A percentile compares a stretch with the other conserved stretches of the same genome.
phyloP scores from a whole-genome alignment of 2,113 vertebrate species.

The Gallinago undulata region DNA sequence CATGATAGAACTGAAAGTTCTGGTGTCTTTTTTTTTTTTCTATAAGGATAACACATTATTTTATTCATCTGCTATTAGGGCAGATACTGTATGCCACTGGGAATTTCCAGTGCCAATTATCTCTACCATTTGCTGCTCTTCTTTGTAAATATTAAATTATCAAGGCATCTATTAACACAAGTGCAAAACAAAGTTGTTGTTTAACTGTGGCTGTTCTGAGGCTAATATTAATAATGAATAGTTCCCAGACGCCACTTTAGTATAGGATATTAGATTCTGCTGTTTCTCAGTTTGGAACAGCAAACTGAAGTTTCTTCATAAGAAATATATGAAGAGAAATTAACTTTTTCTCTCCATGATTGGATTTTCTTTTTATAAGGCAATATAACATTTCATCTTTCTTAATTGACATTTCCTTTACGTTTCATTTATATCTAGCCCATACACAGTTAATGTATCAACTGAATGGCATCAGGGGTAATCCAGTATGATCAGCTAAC shows the following conservation, averaged over 20 bases:
- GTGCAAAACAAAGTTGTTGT: neutral
- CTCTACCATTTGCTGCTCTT: neutral
- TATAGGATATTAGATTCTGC: neutral
- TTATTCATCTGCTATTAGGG: neutral
- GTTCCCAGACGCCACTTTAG: neutral
- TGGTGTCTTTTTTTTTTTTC: neutral
- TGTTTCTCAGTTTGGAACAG: neutral
- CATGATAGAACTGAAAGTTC: neutral
- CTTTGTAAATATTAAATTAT: neutral
- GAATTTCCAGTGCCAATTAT: neutral
- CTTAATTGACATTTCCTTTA: neutral
- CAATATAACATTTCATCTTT: neutral
- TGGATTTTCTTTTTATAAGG: neutral
- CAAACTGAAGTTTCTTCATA: neutral
- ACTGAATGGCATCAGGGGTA: neutral
- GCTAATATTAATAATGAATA: neutral
- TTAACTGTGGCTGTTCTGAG: neutral
- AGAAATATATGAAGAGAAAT: neutral
- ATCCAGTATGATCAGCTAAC: neutral
- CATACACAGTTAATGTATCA: neutral
- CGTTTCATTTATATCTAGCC: neutral
- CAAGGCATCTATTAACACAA: neutral
- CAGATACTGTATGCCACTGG: neutral
- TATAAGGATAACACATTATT: neutral
- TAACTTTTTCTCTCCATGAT: neutral